These are phyloP conservation scores for Isotomurus palustris DNA, from an alignment of 2,888 invertebrate genomes.

Conservation along the genomic window DNA sequence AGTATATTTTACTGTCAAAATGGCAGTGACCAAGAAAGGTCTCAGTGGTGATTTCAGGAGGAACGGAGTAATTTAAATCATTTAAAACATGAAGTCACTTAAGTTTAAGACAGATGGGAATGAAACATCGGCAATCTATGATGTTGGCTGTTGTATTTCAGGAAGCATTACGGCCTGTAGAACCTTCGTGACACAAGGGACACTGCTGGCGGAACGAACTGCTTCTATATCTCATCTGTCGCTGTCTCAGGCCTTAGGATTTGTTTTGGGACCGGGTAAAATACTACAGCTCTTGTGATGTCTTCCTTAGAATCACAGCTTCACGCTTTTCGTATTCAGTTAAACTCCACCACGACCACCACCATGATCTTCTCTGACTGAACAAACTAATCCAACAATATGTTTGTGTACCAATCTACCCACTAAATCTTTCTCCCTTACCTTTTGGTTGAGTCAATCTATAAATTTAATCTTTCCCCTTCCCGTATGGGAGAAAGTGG, in stretches of 20 bases:
- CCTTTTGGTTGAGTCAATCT: slow-evolving; percentile 2
- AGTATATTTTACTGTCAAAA: too few relatives aligned
- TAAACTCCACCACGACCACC: neutral
- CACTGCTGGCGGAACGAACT: slow-evolving; percentile 72
- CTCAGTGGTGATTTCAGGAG: too few relatives aligned
- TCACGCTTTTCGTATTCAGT: slow-evolving; percentile 5
- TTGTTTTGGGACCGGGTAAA: slow-evolving; percentile 70
- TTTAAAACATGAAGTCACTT: neutral
- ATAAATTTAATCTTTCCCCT: slow-evolving; percentile 11
- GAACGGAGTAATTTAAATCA: neutral
- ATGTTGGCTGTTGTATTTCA: slow-evolving; percentile 47
- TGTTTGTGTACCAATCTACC: slow-evolving; percentile 5
- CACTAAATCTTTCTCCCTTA: slow-evolving; percentile 8
- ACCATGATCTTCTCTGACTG: neutral
- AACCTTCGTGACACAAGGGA: slow-evolving; percentile 78
- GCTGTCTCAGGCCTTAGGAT: slow-evolving; percentile 78
- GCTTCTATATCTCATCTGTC: slow-evolving; percentile 78
- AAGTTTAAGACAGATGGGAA: neutral
- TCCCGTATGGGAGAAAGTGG: too few relatives aligned
- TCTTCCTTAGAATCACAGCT: slow-evolving; percentile 1
- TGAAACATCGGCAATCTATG: neutral
- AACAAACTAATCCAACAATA: slow-evolving; percentile 14
- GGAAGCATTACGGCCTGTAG: slow-evolving; percentile 80
- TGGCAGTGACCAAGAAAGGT: too few relatives aligned
- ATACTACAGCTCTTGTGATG: neutral